Percentiles rank a stretch among this genome's conserved stretches.
Evolutionary conservation across 2,888 invertebrate genomes (phyloP).

Genomic region (Osmoderma eremita): DNA sequence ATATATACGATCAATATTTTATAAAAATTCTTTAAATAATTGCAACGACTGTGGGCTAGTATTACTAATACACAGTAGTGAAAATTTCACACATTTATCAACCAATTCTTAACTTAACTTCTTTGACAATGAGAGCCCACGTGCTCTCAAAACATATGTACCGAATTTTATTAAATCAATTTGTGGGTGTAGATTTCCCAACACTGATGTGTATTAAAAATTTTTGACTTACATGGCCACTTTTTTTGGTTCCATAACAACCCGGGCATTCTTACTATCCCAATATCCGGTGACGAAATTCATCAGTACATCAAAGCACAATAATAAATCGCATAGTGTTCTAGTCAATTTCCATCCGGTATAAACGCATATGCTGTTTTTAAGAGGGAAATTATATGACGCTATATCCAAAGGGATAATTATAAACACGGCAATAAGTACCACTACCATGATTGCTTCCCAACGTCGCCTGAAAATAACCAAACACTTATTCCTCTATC

Average conservation of each 20-base stretch:
- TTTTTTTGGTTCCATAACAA: conserved; percentile 53
- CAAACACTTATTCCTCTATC: neutral
- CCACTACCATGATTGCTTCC: conserved; percentile 58
- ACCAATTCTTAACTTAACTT: too few relatives aligned
- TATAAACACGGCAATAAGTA: conserved; percentile 53
- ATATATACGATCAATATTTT: too few relatives aligned
- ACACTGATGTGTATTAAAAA: too few relatives aligned
- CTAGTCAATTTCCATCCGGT: conserved; percentile 1
- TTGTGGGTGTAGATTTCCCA: too few relatives aligned
- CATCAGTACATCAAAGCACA: conserved; percentile 57
- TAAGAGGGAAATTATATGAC: conserved; percentile 16
- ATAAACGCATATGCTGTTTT: neutral
- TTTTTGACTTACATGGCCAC: conserved; percentile 41
- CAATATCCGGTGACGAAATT: conserved; percentile 61
- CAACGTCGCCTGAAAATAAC: conserved; percentile 49
- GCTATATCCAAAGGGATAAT: conserved; percentile 57
- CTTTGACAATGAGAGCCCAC: too few relatives aligned
- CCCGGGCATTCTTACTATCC: conserved; percentile 53
- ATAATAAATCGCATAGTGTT: conserved; percentile 52
- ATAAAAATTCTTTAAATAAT: too few relatives aligned
- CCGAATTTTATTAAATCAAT: too few relatives aligned
- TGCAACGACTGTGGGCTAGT: too few relatives aligned
- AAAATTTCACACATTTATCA: too few relatives aligned
- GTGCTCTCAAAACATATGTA: too few relatives aligned
- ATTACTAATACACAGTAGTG: too few relatives aligned